These are phyloP conservation scores for Rhinophrynus dorsalis DNA, from an alignment of 2,797 vertebrate genomes.

Conservation along the genomic window DNA sequence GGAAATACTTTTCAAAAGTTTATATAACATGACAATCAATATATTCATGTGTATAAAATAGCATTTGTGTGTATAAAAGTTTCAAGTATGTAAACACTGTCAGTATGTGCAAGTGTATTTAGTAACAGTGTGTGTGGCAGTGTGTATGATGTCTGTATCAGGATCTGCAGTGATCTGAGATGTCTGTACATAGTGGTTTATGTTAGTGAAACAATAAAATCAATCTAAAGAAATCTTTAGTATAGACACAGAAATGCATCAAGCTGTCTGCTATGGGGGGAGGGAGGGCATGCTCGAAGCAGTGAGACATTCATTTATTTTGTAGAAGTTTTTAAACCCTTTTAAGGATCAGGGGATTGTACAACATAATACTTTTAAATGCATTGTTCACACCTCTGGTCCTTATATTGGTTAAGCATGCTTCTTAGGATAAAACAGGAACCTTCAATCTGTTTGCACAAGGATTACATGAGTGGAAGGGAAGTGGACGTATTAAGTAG, in stretches of 20 bases:
- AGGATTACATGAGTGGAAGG: no score
- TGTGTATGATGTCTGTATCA: background rate
- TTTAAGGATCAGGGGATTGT: no score
- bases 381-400: no score
- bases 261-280: background rate
- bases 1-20: background rate
- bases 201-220: background rate
- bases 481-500: no score
- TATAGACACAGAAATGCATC: background rate
- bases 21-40: conserved; percentile 13
- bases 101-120: background rate
- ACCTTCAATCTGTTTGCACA: no score
- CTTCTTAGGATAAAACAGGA: no score
- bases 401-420: no score
- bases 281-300: no score
- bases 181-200: conserved; percentile 7
- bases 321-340: no score
- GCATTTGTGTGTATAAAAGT: background rate
- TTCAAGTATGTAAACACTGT: background rate
- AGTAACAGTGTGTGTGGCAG: conserved; percentile 10
- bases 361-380: no score
- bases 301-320: no score
- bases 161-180: background rate
- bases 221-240: background rate
- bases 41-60: no score